Percentiles rank a stretch among this genome's conserved stretches.
Conservation (phyloP, 37 sponge, comb jelly and placozoan species). For the Beroe ovata region DNA sequence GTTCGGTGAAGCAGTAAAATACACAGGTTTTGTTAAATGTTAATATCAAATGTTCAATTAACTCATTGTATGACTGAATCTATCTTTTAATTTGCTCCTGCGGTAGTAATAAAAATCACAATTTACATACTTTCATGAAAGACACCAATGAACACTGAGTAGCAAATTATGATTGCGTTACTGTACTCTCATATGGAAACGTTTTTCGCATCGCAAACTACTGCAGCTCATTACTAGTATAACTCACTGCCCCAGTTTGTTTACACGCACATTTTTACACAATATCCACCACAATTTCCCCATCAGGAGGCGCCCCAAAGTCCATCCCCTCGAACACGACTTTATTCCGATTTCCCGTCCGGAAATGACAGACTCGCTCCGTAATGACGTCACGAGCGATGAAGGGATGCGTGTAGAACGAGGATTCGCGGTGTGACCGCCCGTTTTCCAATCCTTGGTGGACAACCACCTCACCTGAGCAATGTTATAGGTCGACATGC, state of each 20-base stretch:
- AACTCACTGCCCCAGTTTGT: too few species aligned
- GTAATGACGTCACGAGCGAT: conserved; percentile 37
- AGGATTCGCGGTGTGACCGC: conserved; percentile 2
- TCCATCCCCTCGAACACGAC: conserved; percentile 57
- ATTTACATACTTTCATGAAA: too few species aligned
- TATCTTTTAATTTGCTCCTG: too few species aligned
- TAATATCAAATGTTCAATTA: too few species aligned
- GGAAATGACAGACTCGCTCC: conserved; percentile 33
- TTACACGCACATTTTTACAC: too few species aligned
- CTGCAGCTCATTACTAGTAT: background rate
- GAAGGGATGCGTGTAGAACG: conserved; percentile 46
- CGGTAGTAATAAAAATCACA: too few species aligned
- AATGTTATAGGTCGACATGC: too few species aligned
- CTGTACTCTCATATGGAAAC: background rate
- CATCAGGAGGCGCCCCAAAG: conserved; percentile 40
- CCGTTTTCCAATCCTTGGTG: conserved; percentile 8
- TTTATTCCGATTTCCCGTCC: background rate
- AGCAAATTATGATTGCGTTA: too few species aligned
- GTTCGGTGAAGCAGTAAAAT: too few species aligned
- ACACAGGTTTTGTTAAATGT: too few species aligned
- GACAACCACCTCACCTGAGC: conserved; percentile 13
- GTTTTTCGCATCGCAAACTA: background rate
- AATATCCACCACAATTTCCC: conserved; percentile 33
- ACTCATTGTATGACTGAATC: too few species aligned
- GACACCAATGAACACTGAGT: background rate